Percentiles rank a stretch among this genome's conserved stretches.
These are phyloP conservation scores for Poeciliopsis retropinna DNA, from an alignment of 2,113 vertebrate species.

Conservation along the genomic window DNA sequence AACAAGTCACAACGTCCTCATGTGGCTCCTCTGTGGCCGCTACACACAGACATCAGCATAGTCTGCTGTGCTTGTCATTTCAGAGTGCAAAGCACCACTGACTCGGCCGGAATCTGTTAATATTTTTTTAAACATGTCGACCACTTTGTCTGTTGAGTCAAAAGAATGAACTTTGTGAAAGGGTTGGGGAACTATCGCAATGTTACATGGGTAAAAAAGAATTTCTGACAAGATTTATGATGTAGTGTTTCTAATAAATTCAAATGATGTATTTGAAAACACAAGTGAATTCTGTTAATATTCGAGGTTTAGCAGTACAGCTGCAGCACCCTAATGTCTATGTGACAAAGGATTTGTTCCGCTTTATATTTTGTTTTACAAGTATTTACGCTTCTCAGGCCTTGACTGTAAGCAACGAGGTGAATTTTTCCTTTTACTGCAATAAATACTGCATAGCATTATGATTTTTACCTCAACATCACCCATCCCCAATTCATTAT, in stretches of 20 bases:
- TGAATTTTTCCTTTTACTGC: not conserved
- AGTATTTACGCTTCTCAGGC: not conserved
- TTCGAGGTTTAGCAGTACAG: too few species aligned
- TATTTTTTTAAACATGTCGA: too few species aligned
- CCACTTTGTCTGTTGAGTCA: too few species aligned
- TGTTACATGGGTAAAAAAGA: not conserved
- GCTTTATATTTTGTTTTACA: too few species aligned
- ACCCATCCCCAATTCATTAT: not conserved
- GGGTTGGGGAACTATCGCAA: not conserved
- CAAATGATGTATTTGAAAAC: too few species aligned
- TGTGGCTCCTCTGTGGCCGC: constrained; percentile 54
- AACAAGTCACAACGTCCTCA: constrained; percentile 65
- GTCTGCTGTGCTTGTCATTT: not conserved
- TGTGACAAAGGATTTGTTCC: not conserved
- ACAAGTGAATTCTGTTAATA: too few species aligned
- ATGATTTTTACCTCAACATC: not conserved
- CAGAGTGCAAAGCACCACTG: not conserved
- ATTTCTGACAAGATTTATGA: not conserved
- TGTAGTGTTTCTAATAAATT: not conserved
- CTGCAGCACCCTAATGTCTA: not conserved
- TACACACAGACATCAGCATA: not conserved
- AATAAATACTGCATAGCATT: not conserved
- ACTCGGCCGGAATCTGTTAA: not conserved
- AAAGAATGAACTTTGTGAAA: not conserved
- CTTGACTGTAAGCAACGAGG: not conserved